Evolutionary conservation across 1,140 invertebrate genomes (phyloP), one percentile per base, ranked within the genome.

Genomic region (Dendroctonus ponderosae): DNA sequence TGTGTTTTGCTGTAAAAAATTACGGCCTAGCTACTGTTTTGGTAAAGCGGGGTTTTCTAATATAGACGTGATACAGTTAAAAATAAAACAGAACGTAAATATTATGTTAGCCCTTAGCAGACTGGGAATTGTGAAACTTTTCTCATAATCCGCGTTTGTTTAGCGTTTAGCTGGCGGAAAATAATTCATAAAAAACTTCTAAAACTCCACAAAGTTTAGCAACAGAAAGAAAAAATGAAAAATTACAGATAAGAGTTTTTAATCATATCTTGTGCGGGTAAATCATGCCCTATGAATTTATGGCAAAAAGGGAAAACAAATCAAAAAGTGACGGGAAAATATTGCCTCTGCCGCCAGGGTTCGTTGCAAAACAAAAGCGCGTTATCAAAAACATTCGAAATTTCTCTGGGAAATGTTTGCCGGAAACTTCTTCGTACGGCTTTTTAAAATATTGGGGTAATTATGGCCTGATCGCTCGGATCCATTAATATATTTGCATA

Each of bases 201-300:
- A 26, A n/a, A 26, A 26, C 26, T 26, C 40, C 14, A 11, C 15
- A 58, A 58, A 58, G 9, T 56, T 60, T 48, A 49, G 14, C 26
- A 26, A 5, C 9, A 0, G 39, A 53, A 60, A 5, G 39, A 61
- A 61, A 62, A 62, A 62, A 62, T 52, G 48, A 62, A 62, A 52
- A 49, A 52, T 62, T 41, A 51, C 26, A 6, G 60, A 62, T 62
- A 62, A 62, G 48, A 62, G 60, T 62, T 62, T 62, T 62, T 62
- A 62, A 62, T 62, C 60, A 62, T 62, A 62, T 52, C 60, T 62
- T 62, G 48, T 39, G 60, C 42, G 60, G 60, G 49, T 62, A 61
- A 61, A 61, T 61, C 59, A 50, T 26, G 49, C 44, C 59, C 15
- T 61, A 61, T 61, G 59, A 61, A 62, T 62, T 51, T 62, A 62